Evolutionary conservation across 2,888 invertebrate species (phyloP), one percentile per base, ranked within the genome.

Genomic region (Tiphia femorata): DNA sequence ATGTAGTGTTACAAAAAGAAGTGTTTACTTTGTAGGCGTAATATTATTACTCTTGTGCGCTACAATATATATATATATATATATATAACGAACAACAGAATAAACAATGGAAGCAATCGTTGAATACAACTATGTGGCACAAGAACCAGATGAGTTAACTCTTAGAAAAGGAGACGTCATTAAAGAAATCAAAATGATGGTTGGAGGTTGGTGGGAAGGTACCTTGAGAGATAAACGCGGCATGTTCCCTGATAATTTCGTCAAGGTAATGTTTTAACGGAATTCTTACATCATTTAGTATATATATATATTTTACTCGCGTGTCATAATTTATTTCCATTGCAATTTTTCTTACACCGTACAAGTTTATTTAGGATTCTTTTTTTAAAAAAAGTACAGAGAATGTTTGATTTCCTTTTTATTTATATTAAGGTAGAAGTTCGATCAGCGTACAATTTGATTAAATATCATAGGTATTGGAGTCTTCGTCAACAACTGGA

Each of bases 241-340:
- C 74, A 90, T 96, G 89, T 97, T 97, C 85, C 96, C 96, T 2
- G 96, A 96, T 82, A 96, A 95, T 84, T 96, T 95, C 86, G 96
- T 96, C 16, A 89, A 91, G 70, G 85, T 92, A 64, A 0, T 12
- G 79, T 30, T 19, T 1, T 14, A 33, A 33, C 19, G 10, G 4
- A 4, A 49, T 25, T 21, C 19, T 12, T 41, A 38, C 10, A 35
- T n/a, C n/a, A n/a, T n/a, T n/a, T n/a, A n/a, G n/a, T n/a, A n/a
- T 16, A 7, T 4, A 47, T 47, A n/a, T 47, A 16, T 7, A 37
- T 14, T 21, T 33, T 33, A 29, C n/a, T n/a, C n/a, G n/a, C n/a
- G n/a, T n/a, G n/a, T n/a, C n/a, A n/a, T n/a, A n/a, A n/a, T n/a
- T n/a, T n/a, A n/a, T n/a, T n/a, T n/a, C n/a, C n/a, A n/a, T n/a